Conservation (phyloP, 2,113 vertebrate species). For the Elgaria multicarinata region DNA sequence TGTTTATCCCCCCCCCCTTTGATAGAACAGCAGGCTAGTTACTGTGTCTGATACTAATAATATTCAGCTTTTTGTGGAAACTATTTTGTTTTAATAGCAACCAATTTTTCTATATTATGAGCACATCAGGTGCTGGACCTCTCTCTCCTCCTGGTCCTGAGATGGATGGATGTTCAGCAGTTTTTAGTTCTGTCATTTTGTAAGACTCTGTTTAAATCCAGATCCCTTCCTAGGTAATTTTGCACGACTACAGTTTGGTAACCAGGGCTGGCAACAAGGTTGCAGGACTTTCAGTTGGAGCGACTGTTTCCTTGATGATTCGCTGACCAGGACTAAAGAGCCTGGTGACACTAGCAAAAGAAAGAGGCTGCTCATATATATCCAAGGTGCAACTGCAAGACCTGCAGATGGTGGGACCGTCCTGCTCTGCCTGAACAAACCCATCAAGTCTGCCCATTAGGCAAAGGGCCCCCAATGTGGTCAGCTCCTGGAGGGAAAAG, state of each 20-base stretch:
- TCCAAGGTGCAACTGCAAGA: not conserved
- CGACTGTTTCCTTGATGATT: not conserved
- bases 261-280: not conserved
- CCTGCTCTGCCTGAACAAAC: not conserved
- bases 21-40: not conserved
- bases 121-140: not conserved
- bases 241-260: too few species aligned
- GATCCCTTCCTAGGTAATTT: not conserved
- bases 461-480: not conserved
- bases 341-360: not conserved
- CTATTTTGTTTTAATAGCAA: not conserved
- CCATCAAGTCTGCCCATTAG: not conserved
- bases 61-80: not conserved
- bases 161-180: not conserved
- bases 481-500: not conserved
- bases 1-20: not conserved
- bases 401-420: not conserved
- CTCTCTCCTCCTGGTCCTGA: not conserved
- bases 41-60: slow-evolving; percentile 5
- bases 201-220: not conserved
- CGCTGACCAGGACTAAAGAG: not conserved
- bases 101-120: not conserved
- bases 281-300: not conserved
- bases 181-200: not conserved
- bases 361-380: too few species aligned